Conservation (phyloP, 2,113 vertebrate genomes). For the Eulacestoma nigropectus region DNA sequence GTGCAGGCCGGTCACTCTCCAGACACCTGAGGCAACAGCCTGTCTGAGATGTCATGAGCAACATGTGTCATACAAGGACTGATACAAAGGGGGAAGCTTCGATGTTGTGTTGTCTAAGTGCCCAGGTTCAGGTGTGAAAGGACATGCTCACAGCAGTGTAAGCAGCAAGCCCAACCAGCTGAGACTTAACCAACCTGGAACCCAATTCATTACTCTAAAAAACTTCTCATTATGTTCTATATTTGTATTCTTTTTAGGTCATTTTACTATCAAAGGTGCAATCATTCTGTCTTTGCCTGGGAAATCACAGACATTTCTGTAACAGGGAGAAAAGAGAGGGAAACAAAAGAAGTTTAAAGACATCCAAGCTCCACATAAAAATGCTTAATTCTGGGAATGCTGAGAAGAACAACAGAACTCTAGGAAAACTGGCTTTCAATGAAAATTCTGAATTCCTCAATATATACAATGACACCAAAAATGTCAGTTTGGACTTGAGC, state of each 20-base stretch:
- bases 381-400: not conserved
- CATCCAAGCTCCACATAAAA: not conserved
- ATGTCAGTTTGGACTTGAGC: not conserved
- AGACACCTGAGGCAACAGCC: not conserved
- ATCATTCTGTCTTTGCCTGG: not conserved
- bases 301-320: not conserved
- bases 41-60: not conserved
- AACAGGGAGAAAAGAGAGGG: not conserved
- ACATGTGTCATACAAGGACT: not conserved
- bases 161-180: not conserved
- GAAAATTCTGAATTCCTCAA: not conserved
- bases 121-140: not conserved
- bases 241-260: not conserved
- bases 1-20: not conserved
- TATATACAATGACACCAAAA: not conserved
- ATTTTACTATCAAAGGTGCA: not conserved
- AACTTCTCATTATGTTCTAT: not conserved
- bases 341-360: not conserved
- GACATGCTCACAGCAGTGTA: not conserved
- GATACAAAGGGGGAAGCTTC: not conserved
- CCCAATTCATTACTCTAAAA: not conserved
- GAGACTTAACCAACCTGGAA: not conserved
- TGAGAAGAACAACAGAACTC: not conserved
- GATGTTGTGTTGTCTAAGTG: fast-evolving
- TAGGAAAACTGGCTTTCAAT: not conserved